Conservation (phyloP, 2,113 vertebrate species). For the Haliaeetus leucogaster region DNA sequence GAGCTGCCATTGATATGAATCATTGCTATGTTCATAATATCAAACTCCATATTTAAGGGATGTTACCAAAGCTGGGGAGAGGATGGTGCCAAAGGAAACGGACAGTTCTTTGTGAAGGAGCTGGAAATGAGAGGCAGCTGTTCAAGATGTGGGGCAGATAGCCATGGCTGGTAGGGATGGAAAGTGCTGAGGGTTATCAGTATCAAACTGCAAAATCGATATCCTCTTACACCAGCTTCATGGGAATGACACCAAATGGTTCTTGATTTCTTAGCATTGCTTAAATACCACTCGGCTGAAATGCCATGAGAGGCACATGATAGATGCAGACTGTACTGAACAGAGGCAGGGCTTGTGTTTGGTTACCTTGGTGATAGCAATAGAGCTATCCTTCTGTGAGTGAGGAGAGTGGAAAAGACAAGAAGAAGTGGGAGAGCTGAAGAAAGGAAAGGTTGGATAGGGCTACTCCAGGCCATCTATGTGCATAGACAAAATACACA, state of each 20-base stretch:
- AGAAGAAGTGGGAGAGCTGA: not conserved
- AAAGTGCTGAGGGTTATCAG: not conserved
- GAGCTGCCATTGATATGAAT: not conserved
- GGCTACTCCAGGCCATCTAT: not conserved
- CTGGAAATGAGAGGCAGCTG: not conserved
- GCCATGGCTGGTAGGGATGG: not conserved
- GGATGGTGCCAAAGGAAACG: not conserved
- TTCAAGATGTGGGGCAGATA: not conserved
- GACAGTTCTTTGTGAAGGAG: not conserved
- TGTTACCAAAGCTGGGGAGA: not conserved
- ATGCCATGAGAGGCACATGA: not conserved
- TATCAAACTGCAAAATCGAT: conserved; percentile 46
- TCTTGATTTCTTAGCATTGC: conserved; percentile 31
- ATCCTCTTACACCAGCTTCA: conserved; percentile 24
- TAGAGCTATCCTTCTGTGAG: not conserved
- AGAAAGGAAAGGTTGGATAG: not conserved
- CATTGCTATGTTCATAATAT: not conserved
- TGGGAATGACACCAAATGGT: conserved; percentile 9
- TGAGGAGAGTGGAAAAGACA: not conserved
- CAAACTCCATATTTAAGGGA: not conserved
- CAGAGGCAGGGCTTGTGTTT: not conserved
- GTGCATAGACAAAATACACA: not conserved
- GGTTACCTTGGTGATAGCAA: not conserved
- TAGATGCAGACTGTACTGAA: not conserved
- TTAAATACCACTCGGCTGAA: conserved; percentile 29